Evolutionary conservation across 2,113 vertebrate species (phyloP).

Genomic region (Chloroceryle aenea): DNA sequence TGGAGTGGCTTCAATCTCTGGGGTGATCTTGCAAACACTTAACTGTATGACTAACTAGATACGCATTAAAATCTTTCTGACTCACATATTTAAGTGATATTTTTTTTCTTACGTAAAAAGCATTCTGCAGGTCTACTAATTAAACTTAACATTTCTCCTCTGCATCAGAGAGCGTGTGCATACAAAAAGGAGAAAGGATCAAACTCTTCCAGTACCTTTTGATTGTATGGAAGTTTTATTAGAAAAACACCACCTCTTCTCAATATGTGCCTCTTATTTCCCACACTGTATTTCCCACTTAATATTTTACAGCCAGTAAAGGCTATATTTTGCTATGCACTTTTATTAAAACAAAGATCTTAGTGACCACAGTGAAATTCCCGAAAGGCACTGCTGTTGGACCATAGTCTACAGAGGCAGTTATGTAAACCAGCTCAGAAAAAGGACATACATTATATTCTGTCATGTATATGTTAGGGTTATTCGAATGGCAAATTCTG

Average conservation of each 20-base stretch:
- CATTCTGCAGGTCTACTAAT: background rate
- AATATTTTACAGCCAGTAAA: constrained; percentile 46
- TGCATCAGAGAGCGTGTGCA: background rate
- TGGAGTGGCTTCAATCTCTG: constrained; percentile 57
- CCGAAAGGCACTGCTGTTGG: background rate
- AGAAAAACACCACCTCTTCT: background rate
- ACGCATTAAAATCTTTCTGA: background rate
- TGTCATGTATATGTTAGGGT: constrained; percentile 49
- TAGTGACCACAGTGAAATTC: constrained; percentile 33
- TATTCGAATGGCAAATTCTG: constrained; percentile 61
- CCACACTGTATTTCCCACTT: constrained; percentile 12
- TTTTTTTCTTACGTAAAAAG: background rate
- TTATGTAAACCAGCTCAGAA: constrained; percentile 59
- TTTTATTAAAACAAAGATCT: constrained; percentile 53
- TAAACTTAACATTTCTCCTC: constrained; percentile 18
- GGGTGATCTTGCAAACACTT: constrained; percentile 62
- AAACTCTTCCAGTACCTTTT: background rate
- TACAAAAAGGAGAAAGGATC: background rate
- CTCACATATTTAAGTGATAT: background rate
- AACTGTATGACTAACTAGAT: constrained; percentile 5
- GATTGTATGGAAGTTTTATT: constrained; percentile 1
- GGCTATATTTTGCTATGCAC: background rate
- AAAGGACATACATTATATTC: constrained; percentile 46
- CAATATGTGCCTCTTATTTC: constrained; percentile 24
- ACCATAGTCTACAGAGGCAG: constrained; percentile 18